These are phyloP conservation scores for Siphlonurus alternatus DNA, from an alignment of 2,888 invertebrate genomes.

Conservation along the genomic window DNA sequence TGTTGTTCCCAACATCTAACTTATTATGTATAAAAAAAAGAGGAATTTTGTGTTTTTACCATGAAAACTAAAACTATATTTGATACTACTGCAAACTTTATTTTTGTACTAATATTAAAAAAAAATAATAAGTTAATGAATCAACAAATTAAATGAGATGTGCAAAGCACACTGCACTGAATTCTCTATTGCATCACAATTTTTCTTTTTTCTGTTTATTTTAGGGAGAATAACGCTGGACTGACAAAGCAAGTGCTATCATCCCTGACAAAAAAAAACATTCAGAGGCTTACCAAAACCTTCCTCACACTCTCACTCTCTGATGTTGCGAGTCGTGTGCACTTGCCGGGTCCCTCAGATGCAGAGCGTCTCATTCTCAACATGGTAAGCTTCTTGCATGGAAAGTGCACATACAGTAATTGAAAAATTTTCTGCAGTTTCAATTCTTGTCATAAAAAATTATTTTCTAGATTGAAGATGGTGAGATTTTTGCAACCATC, in stretches of 20 bases:
- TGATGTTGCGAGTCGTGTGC: slow-evolving; percentile 81
- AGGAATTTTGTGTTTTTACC: too few relatives aligned
- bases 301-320: slow-evolving; percentile 76
- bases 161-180: too few relatives aligned
- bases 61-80: too few relatives aligned
- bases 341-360: slow-evolving; percentile 64
- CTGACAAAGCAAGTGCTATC: slow-evolving; percentile 57
- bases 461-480: slow-evolving; percentile 69
- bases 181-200: too few relatives aligned
- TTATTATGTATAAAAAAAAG: too few relatives aligned
- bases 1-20: too few relatives aligned
- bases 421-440: background rate
- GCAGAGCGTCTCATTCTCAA: slow-evolving; percentile 88
- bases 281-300: slow-evolving; percentile 88
- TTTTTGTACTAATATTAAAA: too few relatives aligned
- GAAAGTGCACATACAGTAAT: background rate
- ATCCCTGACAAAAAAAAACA: slow-evolving; percentile 88
- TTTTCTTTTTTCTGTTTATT: too few relatives aligned
- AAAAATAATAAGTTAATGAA: too few relatives aligned
- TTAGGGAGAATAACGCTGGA: slow-evolving; percentile 36
- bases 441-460: background rate
- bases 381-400: slow-evolving; percentile 52
- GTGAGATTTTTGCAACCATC: slow-evolving; percentile 91
- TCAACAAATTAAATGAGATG: too few relatives aligned
- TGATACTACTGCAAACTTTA: too few relatives aligned